Conservation (phyloP, 2,797 vertebrate species). For the Chiloscyllium punctatum region DNA sequence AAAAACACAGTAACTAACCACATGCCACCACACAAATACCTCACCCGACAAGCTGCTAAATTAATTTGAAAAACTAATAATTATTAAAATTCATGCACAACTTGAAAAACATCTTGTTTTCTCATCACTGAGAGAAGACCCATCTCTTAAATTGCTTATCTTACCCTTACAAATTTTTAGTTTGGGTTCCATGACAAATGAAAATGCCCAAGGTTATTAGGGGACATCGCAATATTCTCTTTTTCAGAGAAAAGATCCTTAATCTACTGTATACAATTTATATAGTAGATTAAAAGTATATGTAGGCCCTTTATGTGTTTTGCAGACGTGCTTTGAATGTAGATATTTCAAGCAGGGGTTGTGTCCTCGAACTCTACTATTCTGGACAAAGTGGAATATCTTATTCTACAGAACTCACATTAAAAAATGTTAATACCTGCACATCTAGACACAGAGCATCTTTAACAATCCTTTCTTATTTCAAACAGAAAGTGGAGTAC, state of each 20-base stretch:
- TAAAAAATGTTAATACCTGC: neutral
- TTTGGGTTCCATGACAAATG: neutral
- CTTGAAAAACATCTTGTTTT: too few species aligned
- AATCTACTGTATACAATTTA: neutral
- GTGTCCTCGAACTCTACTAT: neutral
- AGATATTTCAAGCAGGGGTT: neutral
- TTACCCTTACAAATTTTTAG: neutral
- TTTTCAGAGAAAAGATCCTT: neutral
- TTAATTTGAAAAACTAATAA: too few species aligned
- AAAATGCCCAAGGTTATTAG: neutral
- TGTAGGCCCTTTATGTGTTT: neutral
- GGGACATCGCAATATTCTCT: neutral
- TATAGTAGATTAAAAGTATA: neutral
- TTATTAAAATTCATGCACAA: too few species aligned
- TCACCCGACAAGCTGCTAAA: too few species aligned
- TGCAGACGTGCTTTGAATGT: neutral
- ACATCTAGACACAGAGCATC: neutral
- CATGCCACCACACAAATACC: too few species aligned
- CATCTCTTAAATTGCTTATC: neutral
- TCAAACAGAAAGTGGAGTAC: neutral
- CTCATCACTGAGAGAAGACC: neutral
- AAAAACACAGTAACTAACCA: too few species aligned
- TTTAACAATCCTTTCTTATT: neutral
- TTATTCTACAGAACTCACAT: neutral
- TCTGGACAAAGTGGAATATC: neutral